Percentiles rank a stretch among this genome's conserved stretches.
phyloP scores from a whole-genome alignment of 2,797 vertebrate genomes.

The Malacoctenus gilli region DNA sequence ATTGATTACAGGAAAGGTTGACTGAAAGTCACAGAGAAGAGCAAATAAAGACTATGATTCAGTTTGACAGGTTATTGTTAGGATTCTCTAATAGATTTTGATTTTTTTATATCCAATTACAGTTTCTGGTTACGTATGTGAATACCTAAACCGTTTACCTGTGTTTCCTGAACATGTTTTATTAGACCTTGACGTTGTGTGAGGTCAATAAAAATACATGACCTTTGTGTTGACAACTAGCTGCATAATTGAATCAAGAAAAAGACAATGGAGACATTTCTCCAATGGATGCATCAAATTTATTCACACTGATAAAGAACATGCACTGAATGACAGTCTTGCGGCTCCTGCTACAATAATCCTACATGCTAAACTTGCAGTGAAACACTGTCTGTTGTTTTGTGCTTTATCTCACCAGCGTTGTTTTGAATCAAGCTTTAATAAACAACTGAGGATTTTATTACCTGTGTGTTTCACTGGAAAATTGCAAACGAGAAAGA shows the following conservation, averaged over 20 bases:
- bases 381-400: no score
- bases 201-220: slow-evolving; percentile 20
- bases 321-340: no score
- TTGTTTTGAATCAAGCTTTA: no score
- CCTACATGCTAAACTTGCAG: no score
- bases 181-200: slow-evolving; percentile 9
- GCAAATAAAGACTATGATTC: slow-evolving; percentile 4
- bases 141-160: slow-evolving; percentile 4
- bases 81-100: slow-evolving; percentile 1
- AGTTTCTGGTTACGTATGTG: slow-evolving; percentile 1
- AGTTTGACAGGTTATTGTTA: not conserved
- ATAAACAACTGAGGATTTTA: no score
- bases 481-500: no score
- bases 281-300: no score
- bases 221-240: slow-evolving; percentile 28
- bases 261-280: not conserved
- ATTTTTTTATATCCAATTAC: not conserved
- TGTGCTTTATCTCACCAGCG: no score
- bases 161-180: slow-evolving; percentile 4
- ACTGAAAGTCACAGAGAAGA: slow-evolving; percentile 2
- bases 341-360: no score
- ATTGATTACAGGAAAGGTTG: slow-evolving; percentile 30
- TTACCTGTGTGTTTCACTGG: no score
- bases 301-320: no score
- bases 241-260: slow-evolving; percentile 13